A percentile compares a stretch with the other conserved stretches of the same genome.
Evolutionary conservation across 53 echinoderm and acorn worm species (phyloP).

Genomic region (Temnopleurus reevesii): DNA sequence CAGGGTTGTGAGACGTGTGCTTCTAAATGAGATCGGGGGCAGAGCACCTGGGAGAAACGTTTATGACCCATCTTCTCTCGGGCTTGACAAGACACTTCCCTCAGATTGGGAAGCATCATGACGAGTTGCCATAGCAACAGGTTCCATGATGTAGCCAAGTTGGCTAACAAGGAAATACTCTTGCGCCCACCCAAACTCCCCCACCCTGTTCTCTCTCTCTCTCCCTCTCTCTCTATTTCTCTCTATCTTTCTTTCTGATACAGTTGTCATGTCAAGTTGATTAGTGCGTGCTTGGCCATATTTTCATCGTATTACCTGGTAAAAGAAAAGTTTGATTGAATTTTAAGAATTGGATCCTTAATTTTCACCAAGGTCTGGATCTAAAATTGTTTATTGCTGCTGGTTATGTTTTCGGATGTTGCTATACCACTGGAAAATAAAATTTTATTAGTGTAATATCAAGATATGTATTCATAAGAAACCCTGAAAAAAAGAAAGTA

Average conservation of each 20-base stretch:
- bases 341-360: too few species aligned
- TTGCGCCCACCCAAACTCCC: neutral
- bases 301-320: too few species aligned
- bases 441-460: too few species aligned
- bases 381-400: too few species aligned
- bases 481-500: too few species aligned
- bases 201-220: neutral
- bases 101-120: slow-evolving; percentile 12
- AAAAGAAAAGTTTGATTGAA: too few species aligned
- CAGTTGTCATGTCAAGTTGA: too few species aligned
- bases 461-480: too few species aligned
- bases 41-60: slow-evolving; percentile 6
- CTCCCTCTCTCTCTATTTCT: neutral
- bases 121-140: neutral
- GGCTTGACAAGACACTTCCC: slow-evolving; percentile 40
- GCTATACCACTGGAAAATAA: too few species aligned
- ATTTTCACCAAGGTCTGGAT: too few species aligned
- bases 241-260: neutral
- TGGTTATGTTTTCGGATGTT: too few species aligned
- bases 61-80: slow-evolving; percentile 17
- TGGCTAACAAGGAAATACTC: neutral
- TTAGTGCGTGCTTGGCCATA: too few species aligned
- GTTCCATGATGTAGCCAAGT: slow-evolving; percentile 3
- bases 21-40: slow-evolving; percentile 16
- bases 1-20: neutral